Base-by-base conservation (phyloP, 92 coral and sea anemone species). In the Micromussa lordhowensis region DNA sequence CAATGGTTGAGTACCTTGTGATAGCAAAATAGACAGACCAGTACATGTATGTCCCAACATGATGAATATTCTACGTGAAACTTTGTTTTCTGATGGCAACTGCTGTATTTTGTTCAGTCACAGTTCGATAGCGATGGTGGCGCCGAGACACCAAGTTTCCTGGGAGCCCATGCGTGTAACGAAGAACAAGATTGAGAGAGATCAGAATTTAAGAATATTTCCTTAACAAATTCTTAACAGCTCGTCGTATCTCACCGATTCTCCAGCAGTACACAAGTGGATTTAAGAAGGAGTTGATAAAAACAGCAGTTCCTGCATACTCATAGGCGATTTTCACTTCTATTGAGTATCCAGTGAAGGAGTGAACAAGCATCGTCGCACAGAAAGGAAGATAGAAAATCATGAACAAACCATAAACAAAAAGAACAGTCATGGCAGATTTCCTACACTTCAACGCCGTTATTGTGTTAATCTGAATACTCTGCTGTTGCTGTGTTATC, bases 221-320 rank as follows among this genome's bases (percentile, higher is more conserved):
- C n/a, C 82, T 74, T 10, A 86, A 29, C 10, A 32, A 32, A 18
- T 77, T 86, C 57, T 54, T 44, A 21, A 88, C 79, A 53, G 91
- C 91, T 49, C 51, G 79, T 3, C 91, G 40, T 34, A 88, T 88
- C 53, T 88, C 91, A 31, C 80, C 53, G 5, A 81, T 70, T 54
- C 91, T 79, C 63, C 55, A 88, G 57, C 87, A 88, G 29, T 81
- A 88, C 2, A 88, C 64, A 29, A 88, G 72, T 28, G 91, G 91
- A 69, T 88, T 88, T 9, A 88, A 22, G 12, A 73, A 81, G 3
- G 91, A 72, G 80, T 78, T 88, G 17, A 88, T 72, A 35, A 53
- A 88, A 28, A 88, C 87, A 18, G 66, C 75, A 61, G 87, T 88
- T 7, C 64, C 40, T 0, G 87, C 87, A 31, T 81, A 88, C n/a